Evolutionary conservation across 2,797 vertebrate species (phyloP), one percentile per base, ranked within the genome.

Genomic region (Enteromius anoplus): DNA sequence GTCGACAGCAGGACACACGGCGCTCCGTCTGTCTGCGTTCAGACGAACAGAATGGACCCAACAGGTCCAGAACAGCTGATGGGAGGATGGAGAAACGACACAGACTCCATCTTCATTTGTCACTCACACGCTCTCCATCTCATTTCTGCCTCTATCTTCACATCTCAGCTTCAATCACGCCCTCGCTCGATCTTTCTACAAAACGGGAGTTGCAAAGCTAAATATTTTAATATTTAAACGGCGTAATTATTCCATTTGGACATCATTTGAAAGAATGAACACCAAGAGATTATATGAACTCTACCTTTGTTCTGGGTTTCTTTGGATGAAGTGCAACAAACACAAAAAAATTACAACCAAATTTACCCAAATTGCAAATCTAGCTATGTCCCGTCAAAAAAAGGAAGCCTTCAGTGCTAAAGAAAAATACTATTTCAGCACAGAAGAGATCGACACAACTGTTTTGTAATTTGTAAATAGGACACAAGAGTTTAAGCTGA

Each of bases 1-100:
- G 86, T 86, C 81, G 84, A 87, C 75, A 70, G 82, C 66, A 60
- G 85, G 89, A 85, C 51, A 55, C 10, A 81, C 15, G 6, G 45
- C 34, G 47, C 64, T 55, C 65, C 34, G 42, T 75, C 80, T 73
- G 80, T 73, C 80, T 64, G 42, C 14, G 10, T 49, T 37, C 21
- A 75, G 60, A 81, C 0, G 21, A 32, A 53, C n/a, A 40, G 60
- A 75, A 75, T 29, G 32, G 66, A 53, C 40, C 17, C 58, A 65
- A 82, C 80, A 53, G 60, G 21, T 42, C 45, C 12, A 42, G 51
- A 80, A 47, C 78, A 70, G 53, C 66, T 80, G n/a, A 69, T 55
- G n/a, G 34, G 34, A 69, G 49, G 65, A 80, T 10, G 34, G 37
- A 42, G 23, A 70, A 58, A 58, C 29, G 11, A 58, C 55, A 29